Base-by-base conservation (phyloP, 2,888 invertebrate species). In the Balanococcus diminutus region DNA sequence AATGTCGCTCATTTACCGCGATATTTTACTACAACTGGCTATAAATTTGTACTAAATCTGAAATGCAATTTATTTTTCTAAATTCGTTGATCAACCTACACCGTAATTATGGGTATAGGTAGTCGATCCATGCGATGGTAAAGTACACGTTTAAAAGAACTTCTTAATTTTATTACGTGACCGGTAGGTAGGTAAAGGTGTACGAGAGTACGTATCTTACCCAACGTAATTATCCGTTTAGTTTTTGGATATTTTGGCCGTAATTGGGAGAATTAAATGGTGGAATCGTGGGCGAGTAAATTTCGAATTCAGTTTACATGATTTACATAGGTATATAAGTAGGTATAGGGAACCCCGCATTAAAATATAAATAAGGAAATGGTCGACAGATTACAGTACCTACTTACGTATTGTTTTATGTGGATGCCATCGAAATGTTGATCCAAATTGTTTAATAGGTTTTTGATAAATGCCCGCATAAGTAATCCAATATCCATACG, bases 91-190 rank as follows among this genome's bases (percentile, higher is more conserved):
- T 67, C 67, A 67, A 67, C 67, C 31, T 16, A 67, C 31, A 67
- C 67, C 28, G 16, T 67, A 67, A 67, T 67, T 67, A 67, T 56
- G 16, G 67, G n/a, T n/a, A n/a, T 16, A 67, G 14, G 61, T 61
- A 28, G 1, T 16, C 0, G 0, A 0, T 28, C 2, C 67, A 28
- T 28, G 67, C 16, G 67, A 67, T 67, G 67, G 67, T 28, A 67
- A 3, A 4, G 14, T 56, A 56, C 56, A 22, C 56, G 56, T 56
- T 56, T 56, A 22, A 9, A 61, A n/a, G n/a, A 67, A 67, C 28
- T 67, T 67, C 28, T 67, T 67, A 67, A 67, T 67, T 67, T 67
- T 28, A 28, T 67, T 67, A 67, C 67, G 28, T 67, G 67, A 67
- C 14, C 28, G 16, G 14, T 56, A 42, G 8, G 9, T 56, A 56